These are phyloP conservation scores for Athripsodes cinereus DNA, from an alignment of 2,888 invertebrate genomes.

Conservation along the genomic window DNA sequence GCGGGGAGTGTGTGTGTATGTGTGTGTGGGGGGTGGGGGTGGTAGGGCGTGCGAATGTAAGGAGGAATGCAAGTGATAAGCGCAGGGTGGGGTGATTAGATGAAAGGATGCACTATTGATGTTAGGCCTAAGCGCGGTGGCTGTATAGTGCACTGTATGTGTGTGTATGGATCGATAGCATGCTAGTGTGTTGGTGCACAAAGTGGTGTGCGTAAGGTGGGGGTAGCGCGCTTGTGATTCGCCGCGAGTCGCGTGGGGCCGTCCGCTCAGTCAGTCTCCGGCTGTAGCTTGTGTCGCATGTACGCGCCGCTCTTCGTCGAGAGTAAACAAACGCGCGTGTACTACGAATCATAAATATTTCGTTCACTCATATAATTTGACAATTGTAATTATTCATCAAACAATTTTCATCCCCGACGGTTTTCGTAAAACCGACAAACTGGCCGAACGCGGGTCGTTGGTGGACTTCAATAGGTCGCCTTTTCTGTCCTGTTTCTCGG, in stretches of 20 bases:
- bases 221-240: constrained; percentile 19
- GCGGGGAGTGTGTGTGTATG: background rate
- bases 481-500: constrained; percentile 25
- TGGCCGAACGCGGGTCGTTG: constrained; percentile 23
- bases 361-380: background rate
- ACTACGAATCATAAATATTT: background rate
- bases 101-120: constrained; percentile 17
- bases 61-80: constrained; percentile 7
- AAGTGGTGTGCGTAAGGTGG: constrained; percentile 7
- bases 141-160: constrained; percentile 12
- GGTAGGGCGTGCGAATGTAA: constrained; percentile 10
- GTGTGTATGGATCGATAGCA: constrained; percentile 12
- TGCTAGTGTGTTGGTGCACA: constrained; percentile 13
- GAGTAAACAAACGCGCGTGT: constrained; percentile 20
- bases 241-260: constrained; percentile 26
- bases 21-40: background rate
- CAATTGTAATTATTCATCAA: constrained; percentile 7
- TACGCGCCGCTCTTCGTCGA: constrained; percentile 9
- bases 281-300: constrained; percentile 32
- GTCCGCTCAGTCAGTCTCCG: constrained; percentile 30
- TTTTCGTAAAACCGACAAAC: constrained; percentile 13
- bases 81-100: constrained; percentile 16
- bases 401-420: constrained; percentile 7
- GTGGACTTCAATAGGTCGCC: constrained; percentile 25
- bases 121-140: constrained; percentile 4